Base-by-base conservation (phyloP, 2,113 vertebrate species). In the Actenoides lindsayi region DNA sequence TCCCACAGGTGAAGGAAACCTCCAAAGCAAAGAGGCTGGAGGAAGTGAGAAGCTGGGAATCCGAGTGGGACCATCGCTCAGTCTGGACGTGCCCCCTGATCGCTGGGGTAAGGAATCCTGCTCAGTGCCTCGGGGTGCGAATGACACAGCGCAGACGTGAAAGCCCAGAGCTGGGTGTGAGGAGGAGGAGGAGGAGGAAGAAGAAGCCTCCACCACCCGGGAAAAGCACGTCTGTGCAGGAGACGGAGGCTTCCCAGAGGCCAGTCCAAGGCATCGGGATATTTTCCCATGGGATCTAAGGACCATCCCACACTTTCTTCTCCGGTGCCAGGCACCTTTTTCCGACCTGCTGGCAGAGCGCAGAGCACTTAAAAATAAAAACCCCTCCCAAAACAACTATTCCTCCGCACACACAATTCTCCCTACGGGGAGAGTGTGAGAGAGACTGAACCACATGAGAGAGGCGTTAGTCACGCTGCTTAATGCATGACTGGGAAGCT, bases 401-500 rank as follows among this genome's bases (percentile, higher is more conserved):
- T 95, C 88, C 92, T 96, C 60, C 6, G 2, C 90, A 78, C 71
- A 94, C 89, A 93, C 80, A 92, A 90, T 96, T 96, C 83, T 92
- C 90, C 89, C 92, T 87, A 75, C 77, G 54, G 95, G 83, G 57
- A 95, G 86, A 90, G 83, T 67, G 88, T 59, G 90, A 95, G 92
- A 70, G 93, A 93, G 86, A 84, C 69, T 67, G 90, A 96, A 95
- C 96, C 96, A 96, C 95, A 96, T 95, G 89, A 96, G 92, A 97
- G 95, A 96, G 93, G 91, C 75, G 87, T 96, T 97, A 96, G 95
- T 96, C 95, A 96, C 87, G 90, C 95, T 94, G 94, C 96, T 96
- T 96, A 94, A 95, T 96, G 96, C 96, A 96, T 95, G 95, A 96
- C 94, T 96, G 94, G 83, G 92, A 96, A 96, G 96, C 86, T 89